phyloP scores from a whole-genome alignment of 1,140 invertebrate genomes.

The Lepidurus arcticus region DNA sequence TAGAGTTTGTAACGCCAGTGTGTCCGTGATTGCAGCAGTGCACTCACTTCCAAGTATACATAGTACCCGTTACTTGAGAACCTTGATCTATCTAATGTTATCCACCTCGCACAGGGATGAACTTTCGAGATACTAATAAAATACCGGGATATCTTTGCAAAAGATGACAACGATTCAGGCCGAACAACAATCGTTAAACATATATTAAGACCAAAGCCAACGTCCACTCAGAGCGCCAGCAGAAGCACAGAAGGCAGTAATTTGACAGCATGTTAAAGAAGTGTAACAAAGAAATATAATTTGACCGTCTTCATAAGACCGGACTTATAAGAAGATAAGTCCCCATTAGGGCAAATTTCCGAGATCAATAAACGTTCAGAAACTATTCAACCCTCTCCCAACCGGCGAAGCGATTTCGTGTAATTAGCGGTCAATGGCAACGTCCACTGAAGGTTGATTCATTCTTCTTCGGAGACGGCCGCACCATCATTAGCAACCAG shows the following conservation, averaged over 20 bases:
- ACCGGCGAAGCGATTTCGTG: too few relatives aligned
- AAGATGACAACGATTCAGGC: background rate
- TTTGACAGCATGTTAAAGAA: background rate
- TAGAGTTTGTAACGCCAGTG: background rate
- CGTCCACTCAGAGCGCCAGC: background rate
- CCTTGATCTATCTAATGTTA: background rate
- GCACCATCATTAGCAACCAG: too few relatives aligned
- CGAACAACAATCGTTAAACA: background rate
- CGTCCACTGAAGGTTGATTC: too few relatives aligned
- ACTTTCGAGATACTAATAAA: background rate
- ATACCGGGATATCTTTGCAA: background rate
- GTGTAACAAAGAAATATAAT: too few relatives aligned
- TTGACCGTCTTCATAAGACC: too few relatives aligned
- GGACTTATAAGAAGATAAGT: too few relatives aligned
- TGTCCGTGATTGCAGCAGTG: background rate
- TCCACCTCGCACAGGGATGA: background rate
- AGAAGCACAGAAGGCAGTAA: background rate
- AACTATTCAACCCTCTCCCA: too few relatives aligned
- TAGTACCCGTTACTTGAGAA: background rate
- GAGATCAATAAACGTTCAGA: too few relatives aligned
- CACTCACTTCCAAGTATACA: background rate
- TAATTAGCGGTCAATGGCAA: too few relatives aligned
- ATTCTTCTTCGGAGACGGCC: too few relatives aligned
- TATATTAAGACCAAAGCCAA: background rate
- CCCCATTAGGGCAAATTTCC: too few relatives aligned